Evolutionary conservation across 2,797 vertebrate genomes (phyloP).

Genomic region (Falco berigora): DNA sequence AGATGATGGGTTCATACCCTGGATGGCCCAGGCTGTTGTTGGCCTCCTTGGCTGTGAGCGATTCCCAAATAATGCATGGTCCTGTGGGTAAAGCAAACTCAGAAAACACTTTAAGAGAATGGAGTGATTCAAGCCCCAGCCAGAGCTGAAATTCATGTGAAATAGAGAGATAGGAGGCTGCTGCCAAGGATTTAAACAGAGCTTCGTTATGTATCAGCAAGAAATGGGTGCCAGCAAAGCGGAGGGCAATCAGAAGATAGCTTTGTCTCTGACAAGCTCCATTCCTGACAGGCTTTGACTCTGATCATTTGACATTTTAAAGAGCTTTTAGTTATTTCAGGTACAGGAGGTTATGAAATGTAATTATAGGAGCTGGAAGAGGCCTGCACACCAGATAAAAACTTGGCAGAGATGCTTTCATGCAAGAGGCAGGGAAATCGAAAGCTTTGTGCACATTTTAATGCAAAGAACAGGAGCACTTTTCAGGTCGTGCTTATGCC

Average conservation of each 20-base stretch:
- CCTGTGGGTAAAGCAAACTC: background rate
- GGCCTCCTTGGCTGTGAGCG: background rate
- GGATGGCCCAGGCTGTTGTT: background rate
- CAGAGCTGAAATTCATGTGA: background rate
- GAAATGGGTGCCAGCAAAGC: background rate
- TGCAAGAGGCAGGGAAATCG: background rate
- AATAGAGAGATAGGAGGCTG: background rate
- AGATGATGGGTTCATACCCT: background rate
- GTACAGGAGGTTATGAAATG: background rate
- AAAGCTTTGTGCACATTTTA: background rate
- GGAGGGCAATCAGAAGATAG: background rate
- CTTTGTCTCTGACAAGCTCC: conserved; percentile 17
- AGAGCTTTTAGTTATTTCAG: conserved; percentile 39
- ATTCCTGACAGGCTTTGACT: conserved; percentile 13
- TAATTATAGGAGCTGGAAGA: conserved; percentile 1
- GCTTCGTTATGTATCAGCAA: background rate
- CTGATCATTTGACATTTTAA: conserved; percentile 32
- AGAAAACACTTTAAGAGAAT: background rate
- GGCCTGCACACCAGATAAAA: background rate
- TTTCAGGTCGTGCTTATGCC: background rate
- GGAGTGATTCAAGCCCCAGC: background rate
- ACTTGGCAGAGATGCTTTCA: background rate
- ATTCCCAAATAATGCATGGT: background rate
- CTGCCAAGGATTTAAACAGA: conserved; percentile 17
- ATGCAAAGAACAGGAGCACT: background rate